Evolutionary conservation across 2,113 vertebrate genomes (phyloP).

Genomic region (Amblyopsis rosae): DNA sequence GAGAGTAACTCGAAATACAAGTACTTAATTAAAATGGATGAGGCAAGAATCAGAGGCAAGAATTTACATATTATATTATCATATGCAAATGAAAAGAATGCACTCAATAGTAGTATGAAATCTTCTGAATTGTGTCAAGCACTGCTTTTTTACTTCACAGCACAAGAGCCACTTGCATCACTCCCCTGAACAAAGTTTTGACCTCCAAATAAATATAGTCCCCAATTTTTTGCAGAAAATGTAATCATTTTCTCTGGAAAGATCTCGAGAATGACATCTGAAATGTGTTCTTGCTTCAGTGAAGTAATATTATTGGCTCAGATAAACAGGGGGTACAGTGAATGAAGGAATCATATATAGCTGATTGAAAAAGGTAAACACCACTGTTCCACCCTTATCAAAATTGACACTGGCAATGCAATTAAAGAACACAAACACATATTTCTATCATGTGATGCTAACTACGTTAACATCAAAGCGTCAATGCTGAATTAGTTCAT

Average conservation of each 20-base stretch:
- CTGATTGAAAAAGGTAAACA: conserved; percentile 27
- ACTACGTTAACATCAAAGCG: conserved; percentile 46
- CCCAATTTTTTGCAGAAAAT: too few species aligned
- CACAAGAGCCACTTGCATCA: not conserved
- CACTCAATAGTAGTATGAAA: not conserved
- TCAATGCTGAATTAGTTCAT: conserved; percentile 32
- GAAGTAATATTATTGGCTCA: too few species aligned
- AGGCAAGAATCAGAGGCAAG: conserved; percentile 28
- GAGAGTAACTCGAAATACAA: conserved; percentile 41
- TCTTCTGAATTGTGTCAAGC: not conserved
- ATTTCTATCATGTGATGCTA: conserved; percentile 52
- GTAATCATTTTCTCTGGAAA: too few species aligned
- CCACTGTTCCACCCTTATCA: conserved; percentile 43
- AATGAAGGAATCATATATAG: not conserved
- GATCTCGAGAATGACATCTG: too few species aligned
- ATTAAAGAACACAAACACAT: conserved; percentile 43
- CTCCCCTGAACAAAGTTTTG: not conserved
- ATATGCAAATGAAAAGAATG: conserved; percentile 12
- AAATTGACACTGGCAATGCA: conserved; percentile 33
- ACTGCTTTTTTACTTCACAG: not conserved
- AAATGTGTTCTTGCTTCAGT: too few species aligned
- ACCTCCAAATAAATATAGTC: not conserved
- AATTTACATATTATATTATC: conserved; percentile 20
- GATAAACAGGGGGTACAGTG: not conserved
- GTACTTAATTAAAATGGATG: conserved; percentile 67